A percentile compares a stretch with the other conserved stretches of the same genome.
These are phyloP conservation scores for Catharus ustulatus DNA, from an alignment of 2,797 vertebrate genomes.

Conservation along the genomic window DNA sequence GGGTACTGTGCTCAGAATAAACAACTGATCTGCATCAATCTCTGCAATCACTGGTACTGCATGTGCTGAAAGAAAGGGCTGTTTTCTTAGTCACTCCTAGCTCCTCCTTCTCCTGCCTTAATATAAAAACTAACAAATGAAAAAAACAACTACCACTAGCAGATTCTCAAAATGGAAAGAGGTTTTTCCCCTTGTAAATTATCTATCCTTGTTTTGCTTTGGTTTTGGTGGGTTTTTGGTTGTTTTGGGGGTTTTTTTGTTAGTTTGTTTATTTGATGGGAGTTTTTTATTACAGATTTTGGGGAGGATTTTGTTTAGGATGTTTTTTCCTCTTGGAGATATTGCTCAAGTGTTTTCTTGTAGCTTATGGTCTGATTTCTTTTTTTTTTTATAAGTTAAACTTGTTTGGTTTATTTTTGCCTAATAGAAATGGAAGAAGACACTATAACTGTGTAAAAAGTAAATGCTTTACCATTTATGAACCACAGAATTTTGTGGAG, in stretches of 20 bases:
- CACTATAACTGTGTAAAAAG: not conserved
- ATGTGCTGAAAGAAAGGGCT: not conserved
- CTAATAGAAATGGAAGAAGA: not conserved
- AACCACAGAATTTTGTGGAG: not conserved
- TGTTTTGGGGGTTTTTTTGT: not conserved
- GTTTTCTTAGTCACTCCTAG: not conserved
- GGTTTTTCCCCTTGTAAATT: not conserved
- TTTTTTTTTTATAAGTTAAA: not conserved
- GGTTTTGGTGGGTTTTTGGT: not conserved
- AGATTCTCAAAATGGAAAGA: not conserved
- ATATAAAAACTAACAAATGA: not conserved
- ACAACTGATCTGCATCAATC: not conserved
- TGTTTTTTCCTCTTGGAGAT: not conserved
- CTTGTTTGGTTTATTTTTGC: not conserved
- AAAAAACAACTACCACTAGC: not conserved
- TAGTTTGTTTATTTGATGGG: not conserved
- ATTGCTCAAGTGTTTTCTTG: not conserved
- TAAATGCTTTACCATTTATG: not conserved
- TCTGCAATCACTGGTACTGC: not conserved
- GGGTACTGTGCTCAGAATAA: not conserved
- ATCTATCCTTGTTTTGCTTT: not conserved
- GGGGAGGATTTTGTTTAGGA: rapidly evolving
- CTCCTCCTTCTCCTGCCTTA: not conserved
- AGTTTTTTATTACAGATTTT: not conserved
- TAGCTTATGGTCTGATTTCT: not conserved